Evolutionary conservation across 1,140 invertebrate species (phyloP), one percentile per base, ranked within the genome.

Genomic region (Solen grandis): DNA sequence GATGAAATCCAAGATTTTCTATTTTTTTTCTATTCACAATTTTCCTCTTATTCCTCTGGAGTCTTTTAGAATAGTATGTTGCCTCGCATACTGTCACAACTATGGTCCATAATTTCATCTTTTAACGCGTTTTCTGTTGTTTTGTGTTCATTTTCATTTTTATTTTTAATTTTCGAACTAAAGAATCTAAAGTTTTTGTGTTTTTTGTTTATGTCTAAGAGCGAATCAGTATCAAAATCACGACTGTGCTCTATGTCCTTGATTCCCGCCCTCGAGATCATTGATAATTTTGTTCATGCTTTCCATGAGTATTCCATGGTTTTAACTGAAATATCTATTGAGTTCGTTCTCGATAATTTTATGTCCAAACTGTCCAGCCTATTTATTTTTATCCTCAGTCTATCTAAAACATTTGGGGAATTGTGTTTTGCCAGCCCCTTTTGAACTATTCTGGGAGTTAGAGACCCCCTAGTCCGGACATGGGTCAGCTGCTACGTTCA

Each of bases 11-110:
- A 46, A 29, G 0, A 65, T n/a, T n/a, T n/a, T n/a, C n/a, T n/a
- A n/a, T n/a, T n/a, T n/a, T n/a, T 76, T 31, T 19, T 35, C 1
- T 63, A n/a, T 63, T 50, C 29, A 52, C 59, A 52, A 1, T n/a
- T 38, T 76, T 76, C 60, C 22, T 22, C 41, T 19, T 36, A 13
- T 35, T 50, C 73, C n/a, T 76, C 59, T 10, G 59, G 59, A 29
- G 65, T 60, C 3, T 52, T 50, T 14, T 41, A 76, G 33, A 52
- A 76, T 25, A 76, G 13, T 16, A 76, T 41, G 65, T 76, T 76
- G 27, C 54, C 25, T 36, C 31, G 31, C 60, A 76, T 50, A 14
- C 31, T 13, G n/a, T 54, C 2, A 31, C 59, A 65, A 16, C 55
- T 60, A 2, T 33, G 38, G 4, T 65, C 55, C 0, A 46, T 52